Conservation (phyloP, 1,140 invertebrate genomes). For the Drosophila sproati region DNA sequence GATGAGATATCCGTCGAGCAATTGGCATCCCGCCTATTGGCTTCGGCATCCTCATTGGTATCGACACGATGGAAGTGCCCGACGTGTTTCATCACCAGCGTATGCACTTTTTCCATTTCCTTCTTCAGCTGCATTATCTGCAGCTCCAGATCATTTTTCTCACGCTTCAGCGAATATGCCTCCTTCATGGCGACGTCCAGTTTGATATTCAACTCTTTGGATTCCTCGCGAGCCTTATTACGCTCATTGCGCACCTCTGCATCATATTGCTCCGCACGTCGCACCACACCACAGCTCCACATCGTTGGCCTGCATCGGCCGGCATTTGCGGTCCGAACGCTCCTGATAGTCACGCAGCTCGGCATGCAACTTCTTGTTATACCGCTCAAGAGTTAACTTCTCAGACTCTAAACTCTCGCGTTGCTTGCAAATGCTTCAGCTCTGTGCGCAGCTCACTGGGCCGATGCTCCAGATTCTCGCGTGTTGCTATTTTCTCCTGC, state of each 20-base stretch:
- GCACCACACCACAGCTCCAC: slow-evolving; percentile 88
- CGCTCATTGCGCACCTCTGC: slow-evolving; percentile 90
- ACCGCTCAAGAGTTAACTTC: slow-evolving; percentile 93
- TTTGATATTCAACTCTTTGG: slow-evolving; percentile 91
- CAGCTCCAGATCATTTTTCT: slow-evolving; percentile 91
- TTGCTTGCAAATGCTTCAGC: slow-evolving; percentile 93
- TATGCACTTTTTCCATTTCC: slow-evolving; percentile 91
- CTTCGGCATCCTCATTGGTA: slow-evolving; percentile 75
- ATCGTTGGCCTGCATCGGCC: slow-evolving; percentile 87
- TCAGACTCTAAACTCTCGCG: slow-evolving; percentile 95
- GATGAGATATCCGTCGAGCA: slow-evolving; percentile 83
- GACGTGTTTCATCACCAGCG: slow-evolving; percentile 89
- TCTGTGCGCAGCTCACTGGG: slow-evolving; percentile 68
- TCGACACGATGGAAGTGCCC: slow-evolving; percentile 87
- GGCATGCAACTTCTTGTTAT: slow-evolving; percentile 94
- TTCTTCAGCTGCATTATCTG: slow-evolving; percentile 93
- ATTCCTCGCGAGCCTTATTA: slow-evolving; percentile 94
- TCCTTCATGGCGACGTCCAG: slow-evolving; percentile 93
- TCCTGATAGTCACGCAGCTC: slow-evolving; percentile 93
- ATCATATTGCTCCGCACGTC: slow-evolving; percentile 93
- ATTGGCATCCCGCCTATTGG: slow-evolving; percentile 74
- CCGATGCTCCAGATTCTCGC: slow-evolving; percentile 90
- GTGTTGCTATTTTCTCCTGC: slow-evolving; percentile 89
- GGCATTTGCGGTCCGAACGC: slow-evolving; percentile 88
- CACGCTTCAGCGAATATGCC: slow-evolving; percentile 89